Evolutionary conservation across 2,797 vertebrate species (phyloP), one percentile per base, ranked within the genome.

Genomic region (Alcedo atthis): DNA sequence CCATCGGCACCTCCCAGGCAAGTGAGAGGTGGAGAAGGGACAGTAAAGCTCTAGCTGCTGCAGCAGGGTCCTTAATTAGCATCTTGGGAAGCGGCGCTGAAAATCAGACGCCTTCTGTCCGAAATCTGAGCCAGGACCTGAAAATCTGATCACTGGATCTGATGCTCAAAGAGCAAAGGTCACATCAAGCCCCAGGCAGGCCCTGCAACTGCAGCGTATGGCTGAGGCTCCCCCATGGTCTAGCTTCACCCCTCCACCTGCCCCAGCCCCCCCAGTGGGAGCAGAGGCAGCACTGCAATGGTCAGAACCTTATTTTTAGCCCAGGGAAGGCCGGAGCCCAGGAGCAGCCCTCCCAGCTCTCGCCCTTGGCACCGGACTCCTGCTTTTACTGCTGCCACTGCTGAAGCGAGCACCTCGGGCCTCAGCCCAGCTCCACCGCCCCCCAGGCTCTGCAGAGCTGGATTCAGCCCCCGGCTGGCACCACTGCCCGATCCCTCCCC

Each of bases 251-350:
- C 85, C n/a, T 74, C 61, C 25, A 42, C 73, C 76, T 84, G 37
- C 61, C 53, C 53, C 26, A 0, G 18, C 74, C 62, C 48, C 62
- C 82, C 58, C 9, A 4, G 30, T 1, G 5, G 5, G 21, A 26
- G 89, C 71, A 75, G 49, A 74, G 32, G 49, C 80, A 66, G 68
- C 33, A 20, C 33, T 1, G 2, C 0, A 16, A 91, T 79, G 87
- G 80, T 80, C 87, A 68, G 58, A 1, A 0, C 81, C 73, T 94
- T 97, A 96, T 97, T 97, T 96, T 96, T 96, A 97, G 95, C 81
- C 69, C 1, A 15, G 58, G 70, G 73, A 89, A 90, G 49, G 64
- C 91, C 78, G 45, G 40, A 89, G 64, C 43, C 70, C 9, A 4
- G 7, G 6, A 85, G 57, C 58, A 55, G 59, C 63, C 62, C 55